Conservation (phyloP, 2,113 vertebrate species). For the Salvelinus fontinalis region DNA sequence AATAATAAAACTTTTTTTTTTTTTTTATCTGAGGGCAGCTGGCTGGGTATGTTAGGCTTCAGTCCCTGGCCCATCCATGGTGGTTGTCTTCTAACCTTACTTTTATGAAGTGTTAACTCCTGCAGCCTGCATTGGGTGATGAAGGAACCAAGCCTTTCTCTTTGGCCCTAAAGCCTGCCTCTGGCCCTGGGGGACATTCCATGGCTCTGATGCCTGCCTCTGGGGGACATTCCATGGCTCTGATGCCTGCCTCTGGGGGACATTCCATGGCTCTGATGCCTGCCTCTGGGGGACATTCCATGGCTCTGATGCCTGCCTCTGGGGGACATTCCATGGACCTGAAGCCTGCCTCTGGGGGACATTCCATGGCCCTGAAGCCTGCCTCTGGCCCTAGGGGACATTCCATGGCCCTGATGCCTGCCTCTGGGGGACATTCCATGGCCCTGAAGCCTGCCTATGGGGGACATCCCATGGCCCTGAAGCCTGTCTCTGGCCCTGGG, state of each 20-base stretch:
- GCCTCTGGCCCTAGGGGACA: background rate
- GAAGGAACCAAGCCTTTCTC: constrained; percentile 7
- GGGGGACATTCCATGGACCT: too few relatives aligned
- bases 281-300: constrained; percentile 3
- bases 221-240: too few relatives aligned
- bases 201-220: too few relatives aligned
- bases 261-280: background rate
- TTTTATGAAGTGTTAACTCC: constrained; percentile 58
- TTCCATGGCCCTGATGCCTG: background rate
- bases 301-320: too few relatives aligned
- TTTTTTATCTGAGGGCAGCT: constrained; percentile 57
- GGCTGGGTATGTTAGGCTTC: constrained; percentile 64
- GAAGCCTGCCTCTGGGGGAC: too few relatives aligned
- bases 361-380: background rate
- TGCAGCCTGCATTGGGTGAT: constrained; percentile 32
- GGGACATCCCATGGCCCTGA: too few relatives aligned
- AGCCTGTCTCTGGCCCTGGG: background rate
- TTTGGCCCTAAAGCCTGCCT: constrained; percentile 7
- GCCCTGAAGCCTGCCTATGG: too few relatives aligned
- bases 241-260: too few relatives aligned
- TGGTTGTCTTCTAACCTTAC: constrained; percentile 57
- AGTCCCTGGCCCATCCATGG: constrained; percentile 19
- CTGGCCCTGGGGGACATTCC: too few relatives aligned
- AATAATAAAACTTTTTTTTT: constrained; percentile 33
- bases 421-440: too few relatives aligned